Evolutionary conservation across 2,888 invertebrate species (phyloP).

Genomic region (Poecilus cupreus): DNA sequence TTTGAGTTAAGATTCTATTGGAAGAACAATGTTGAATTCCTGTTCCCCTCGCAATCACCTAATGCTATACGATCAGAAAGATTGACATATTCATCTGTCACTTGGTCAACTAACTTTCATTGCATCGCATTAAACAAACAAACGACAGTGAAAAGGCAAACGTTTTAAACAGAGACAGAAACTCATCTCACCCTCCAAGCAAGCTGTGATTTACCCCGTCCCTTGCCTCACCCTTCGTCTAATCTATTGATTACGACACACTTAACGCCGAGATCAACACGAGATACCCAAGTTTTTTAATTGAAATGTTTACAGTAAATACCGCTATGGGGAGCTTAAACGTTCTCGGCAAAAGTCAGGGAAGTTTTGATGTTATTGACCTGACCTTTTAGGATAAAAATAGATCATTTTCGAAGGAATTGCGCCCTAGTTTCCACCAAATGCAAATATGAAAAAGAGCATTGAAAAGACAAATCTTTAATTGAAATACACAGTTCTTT

Average conservation of each 20-base stretch:
- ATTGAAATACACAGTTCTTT: too few relatives aligned
- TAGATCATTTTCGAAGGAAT: constrained; percentile 14
- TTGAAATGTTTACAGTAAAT: constrained; percentile 58
- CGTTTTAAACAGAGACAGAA: background rate
- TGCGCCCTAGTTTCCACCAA: constrained; percentile 7
- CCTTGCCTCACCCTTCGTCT: background rate
- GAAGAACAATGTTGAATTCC: too few relatives aligned
- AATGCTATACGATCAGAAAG: background rate
- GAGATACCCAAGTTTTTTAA: constrained; percentile 51
- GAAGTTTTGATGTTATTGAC: constrained; percentile 38
- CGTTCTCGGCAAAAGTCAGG: constrained; percentile 23
- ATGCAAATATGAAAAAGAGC: background rate
- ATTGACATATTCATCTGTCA: constrained; percentile 4
- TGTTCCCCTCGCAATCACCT: too few relatives aligned
- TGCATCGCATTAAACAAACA: background rate
- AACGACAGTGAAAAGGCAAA: background rate
- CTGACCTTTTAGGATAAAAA: constrained; percentile 29
- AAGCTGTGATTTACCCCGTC: background rate
- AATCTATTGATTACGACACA: constrained; percentile 50
- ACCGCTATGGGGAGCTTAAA: constrained; percentile 17
- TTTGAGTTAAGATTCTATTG: too few relatives aligned
- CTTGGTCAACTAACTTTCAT: background rate
- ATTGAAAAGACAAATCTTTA: background rate
- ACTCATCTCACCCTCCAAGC: background rate
- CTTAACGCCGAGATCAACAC: constrained; percentile 25